phyloP scores from a whole-genome alignment of 1,140 invertebrate genomes.

The Leptopilina boulardi region DNA sequence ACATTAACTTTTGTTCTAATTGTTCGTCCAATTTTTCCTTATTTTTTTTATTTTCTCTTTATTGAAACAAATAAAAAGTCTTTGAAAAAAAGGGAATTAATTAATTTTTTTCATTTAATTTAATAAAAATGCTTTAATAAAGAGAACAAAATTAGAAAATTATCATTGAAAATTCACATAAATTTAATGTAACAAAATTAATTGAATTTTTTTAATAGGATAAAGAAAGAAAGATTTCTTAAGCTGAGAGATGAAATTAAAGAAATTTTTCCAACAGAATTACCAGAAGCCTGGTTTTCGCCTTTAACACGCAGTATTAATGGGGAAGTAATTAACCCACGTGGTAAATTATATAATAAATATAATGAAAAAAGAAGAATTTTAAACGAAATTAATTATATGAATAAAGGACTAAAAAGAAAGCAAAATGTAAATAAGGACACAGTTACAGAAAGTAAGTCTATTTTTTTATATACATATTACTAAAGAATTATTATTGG shows the following conservation, averaged over 20 bases:
- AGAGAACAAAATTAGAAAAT: too few species aligned
- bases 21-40: too few species aligned
- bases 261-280: slow-evolving; percentile 22
- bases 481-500: too few species aligned
- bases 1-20: too few species aligned
- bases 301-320: not conserved
- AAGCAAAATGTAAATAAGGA: too few species aligned
- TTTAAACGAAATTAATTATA: slow-evolving; percentile 20
- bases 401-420: not conserved
- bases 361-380: slow-evolving; percentile 33
- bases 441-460: not conserved
- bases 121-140: too few species aligned
- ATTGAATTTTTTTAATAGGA: not conserved
- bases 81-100: too few species aligned
- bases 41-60: too few species aligned
- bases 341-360: slow-evolving; percentile 30
- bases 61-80: too few species aligned
- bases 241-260: not conserved
- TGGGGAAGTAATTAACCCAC: slow-evolving; percentile 15
- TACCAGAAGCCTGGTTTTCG: slow-evolving; percentile 28
- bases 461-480: not conserved
- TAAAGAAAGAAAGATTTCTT: not conserved
- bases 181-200: not conserved
- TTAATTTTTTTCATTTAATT: too few species aligned
- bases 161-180: too few species aligned